A percentile compares a stretch with the other conserved stretches of the same genome.
phyloP scores from a whole-genome alignment of 2,113 vertebrate genomes.

The Himantopus leucocephalus region DNA sequence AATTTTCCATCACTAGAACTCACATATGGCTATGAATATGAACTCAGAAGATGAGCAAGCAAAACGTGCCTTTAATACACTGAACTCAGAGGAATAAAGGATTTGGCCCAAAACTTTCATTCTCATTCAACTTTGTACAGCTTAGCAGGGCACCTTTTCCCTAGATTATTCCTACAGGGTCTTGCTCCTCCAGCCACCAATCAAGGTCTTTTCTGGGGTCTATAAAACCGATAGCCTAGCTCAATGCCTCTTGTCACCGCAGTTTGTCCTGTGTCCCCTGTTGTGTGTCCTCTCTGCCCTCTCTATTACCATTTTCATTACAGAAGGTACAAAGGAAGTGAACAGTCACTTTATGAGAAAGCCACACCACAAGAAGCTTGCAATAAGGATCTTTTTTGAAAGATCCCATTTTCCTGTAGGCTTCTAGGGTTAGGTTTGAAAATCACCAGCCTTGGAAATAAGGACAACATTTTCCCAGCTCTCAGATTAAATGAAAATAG shows the following conservation, averaged over 20 bases:
- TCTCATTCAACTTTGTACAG: not conserved
- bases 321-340: not conserved
- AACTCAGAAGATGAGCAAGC: not conserved
- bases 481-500: not conserved
- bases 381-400: not conserved
- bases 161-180: not conserved
- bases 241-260: not conserved
- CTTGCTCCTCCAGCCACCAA: not conserved
- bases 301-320: not conserved
- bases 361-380: not conserved
- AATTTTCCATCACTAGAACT: not conserved
- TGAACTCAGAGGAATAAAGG: not conserved
- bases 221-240: accelerated
- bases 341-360: not conserved
- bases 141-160: not conserved
- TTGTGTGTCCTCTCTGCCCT: not conserved
- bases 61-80: not conserved
- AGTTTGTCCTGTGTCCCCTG: not conserved
- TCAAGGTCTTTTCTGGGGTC: not conserved
- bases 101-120: not conserved
- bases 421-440: not conserved
- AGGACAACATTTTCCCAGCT: not conserved
- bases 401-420: not conserved
- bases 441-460: not conserved
- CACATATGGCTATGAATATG: not conserved